Evolutionary conservation across 2,113 vertebrate genomes (phyloP).

Genomic region (Burhinus oedicnemus): DNA sequence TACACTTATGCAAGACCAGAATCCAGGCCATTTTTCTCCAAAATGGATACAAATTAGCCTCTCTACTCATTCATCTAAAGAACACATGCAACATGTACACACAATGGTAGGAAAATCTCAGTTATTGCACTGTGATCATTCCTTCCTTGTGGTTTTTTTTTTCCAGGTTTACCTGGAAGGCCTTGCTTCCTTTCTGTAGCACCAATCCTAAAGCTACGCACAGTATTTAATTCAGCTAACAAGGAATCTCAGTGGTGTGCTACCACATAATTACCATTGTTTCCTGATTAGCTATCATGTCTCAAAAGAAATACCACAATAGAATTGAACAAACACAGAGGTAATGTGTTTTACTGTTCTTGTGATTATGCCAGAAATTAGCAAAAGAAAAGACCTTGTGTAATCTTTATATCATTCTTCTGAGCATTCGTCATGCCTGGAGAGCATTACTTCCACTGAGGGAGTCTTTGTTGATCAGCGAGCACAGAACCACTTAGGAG

Average conservation of each 20-base stretch:
- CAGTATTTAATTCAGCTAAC: neutral
- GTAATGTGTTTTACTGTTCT: neutral
- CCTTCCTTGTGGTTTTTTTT: neutral
- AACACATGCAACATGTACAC: neutral
- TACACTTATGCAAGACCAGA: neutral
- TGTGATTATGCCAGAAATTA: conserved; percentile 2
- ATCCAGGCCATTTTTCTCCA: neutral
- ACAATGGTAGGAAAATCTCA: neutral
- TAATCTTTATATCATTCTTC: neutral
- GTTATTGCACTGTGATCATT: neutral
- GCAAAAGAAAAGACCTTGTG: neutral
- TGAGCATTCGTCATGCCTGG: neutral
- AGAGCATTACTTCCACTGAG: neutral
- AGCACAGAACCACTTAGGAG: neutral
- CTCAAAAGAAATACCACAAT: neutral
- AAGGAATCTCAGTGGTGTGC: neutral
- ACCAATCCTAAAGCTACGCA: neutral
- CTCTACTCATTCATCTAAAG: neutral
- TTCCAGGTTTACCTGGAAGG: neutral
- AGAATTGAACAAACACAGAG: neutral
- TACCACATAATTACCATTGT: neutral
- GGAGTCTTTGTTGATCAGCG: neutral
- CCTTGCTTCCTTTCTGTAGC: neutral
- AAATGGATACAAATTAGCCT: neutral
- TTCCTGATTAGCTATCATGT: neutral